Conservation (phyloP, 2,888 invertebrate species). For the Ormyrus rosae region DNA sequence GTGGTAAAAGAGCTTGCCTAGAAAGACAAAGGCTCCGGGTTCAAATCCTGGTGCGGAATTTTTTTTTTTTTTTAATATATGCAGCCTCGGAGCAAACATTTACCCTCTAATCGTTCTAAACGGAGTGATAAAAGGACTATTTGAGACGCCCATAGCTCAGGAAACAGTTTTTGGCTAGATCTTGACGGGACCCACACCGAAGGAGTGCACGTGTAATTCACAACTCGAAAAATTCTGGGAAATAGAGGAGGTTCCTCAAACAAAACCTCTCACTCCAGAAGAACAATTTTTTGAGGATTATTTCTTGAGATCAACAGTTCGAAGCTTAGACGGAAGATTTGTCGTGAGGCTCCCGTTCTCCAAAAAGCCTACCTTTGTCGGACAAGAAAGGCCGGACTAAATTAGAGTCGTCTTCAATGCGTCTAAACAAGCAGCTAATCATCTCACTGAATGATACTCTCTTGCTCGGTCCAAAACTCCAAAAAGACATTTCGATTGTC, state of each 20-base stretch:
- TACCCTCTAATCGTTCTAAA: neutral
- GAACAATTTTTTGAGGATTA: slow-evolving; percentile 60
- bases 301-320: slow-evolving; percentile 56
- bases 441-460: slow-evolving; percentile 66
- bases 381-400: slow-evolving; percentile 31
- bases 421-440: slow-evolving; percentile 58
- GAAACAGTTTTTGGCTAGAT: slow-evolving; percentile 3
- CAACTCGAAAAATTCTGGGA: slow-evolving; percentile 35
- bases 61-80: no score
- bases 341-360: slow-evolving; percentile 59
- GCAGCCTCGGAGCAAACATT: neutral
- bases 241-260: slow-evolving; percentile 37
- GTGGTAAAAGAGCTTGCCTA: no score
- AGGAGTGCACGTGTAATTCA: neutral
- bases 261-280: slow-evolving; percentile 45
- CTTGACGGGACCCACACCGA: neutral
- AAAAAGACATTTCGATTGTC: slow-evolving; percentile 65
- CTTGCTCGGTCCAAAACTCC: slow-evolving; percentile 65
- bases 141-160: neutral
- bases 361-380: neutral
- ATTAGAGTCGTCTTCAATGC: slow-evolving; percentile 69
- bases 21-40: no score
- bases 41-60: no score
- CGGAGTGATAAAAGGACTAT: neutral
- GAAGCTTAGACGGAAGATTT: slow-evolving; percentile 61